Conservation (phyloP, 2,888 invertebrate species). For the Melinaea menophilus region DNA sequence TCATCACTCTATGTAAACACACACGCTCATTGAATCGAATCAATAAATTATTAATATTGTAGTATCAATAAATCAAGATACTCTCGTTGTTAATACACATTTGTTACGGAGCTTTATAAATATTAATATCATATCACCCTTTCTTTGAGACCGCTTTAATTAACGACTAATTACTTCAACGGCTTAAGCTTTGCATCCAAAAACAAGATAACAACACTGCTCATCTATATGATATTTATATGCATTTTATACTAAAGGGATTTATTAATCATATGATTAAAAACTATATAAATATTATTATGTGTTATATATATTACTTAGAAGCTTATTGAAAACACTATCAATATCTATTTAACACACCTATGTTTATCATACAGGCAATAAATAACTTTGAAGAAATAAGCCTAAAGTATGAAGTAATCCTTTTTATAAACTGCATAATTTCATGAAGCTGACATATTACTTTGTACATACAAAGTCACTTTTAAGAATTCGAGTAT, state of each 20-base stretch:
- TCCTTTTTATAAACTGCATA: too few relatives aligned
- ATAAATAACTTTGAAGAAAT: too few relatives aligned
- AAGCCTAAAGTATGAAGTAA: too few relatives aligned
- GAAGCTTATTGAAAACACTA: too few relatives aligned
- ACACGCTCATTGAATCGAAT: slow-evolving; percentile 3
- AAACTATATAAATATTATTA: too few relatives aligned
- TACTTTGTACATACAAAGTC: too few relatives aligned
- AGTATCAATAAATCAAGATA: slow-evolving; percentile 3
- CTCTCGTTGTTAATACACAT: background rate
- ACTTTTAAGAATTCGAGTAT: too few relatives aligned
- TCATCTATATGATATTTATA: background rate
- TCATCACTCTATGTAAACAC: background rate
- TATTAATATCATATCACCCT: slow-evolving; percentile 1
- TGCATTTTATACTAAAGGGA: background rate
- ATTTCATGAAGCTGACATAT: too few relatives aligned
- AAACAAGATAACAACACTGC: background rate
- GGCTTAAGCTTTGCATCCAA: background rate
- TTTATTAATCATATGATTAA: background rate
- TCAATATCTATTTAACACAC: too few relatives aligned
- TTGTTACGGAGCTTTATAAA: slow-evolving; percentile 2
- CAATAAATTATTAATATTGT: slow-evolving; percentile 3
- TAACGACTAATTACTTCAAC: slow-evolving; percentile 2
- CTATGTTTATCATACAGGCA: too few relatives aligned
- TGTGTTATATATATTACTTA: too few relatives aligned
- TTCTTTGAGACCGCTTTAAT: slow-evolving; percentile 3